phyloP scores from a whole-genome alignment of 2,888 invertebrate genomes.

The Bunonema sp. region DNA sequence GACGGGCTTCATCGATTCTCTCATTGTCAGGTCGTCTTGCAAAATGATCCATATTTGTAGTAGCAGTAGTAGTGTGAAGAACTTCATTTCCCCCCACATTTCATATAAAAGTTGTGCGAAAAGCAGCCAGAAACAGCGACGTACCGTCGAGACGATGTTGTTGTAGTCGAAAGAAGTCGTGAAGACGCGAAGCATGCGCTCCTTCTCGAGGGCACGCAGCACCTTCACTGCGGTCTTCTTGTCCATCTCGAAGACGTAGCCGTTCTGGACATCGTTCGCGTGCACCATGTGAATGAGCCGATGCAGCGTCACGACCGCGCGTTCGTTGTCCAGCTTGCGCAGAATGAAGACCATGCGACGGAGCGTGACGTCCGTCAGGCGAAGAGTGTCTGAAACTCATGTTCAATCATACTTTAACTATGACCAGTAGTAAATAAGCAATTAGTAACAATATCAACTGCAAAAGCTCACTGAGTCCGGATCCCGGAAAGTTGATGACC shows the following conservation, averaged over 20 bases:
- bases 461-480: conserved; percentile 21
- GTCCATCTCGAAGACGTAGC: conserved; percentile 33
- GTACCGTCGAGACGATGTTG: no score
- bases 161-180: conserved; percentile 2
- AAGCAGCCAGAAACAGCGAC: no score
- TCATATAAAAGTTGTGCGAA: no score
- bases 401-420: not conserved
- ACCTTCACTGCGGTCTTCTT: conserved; percentile 34
- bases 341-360: conserved; percentile 18
- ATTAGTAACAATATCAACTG: conserved; percentile 2
- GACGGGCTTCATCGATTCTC: no score
- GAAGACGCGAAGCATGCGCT: conserved; percentile 11
- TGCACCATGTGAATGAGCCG: conserved; percentile 15
- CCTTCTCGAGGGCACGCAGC: conserved; percentile 18
- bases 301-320: conserved; percentile 24
- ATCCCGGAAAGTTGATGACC: conserved; percentile 31
- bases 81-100: not conserved
- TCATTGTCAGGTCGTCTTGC: no score
- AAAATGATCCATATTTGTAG: no score
- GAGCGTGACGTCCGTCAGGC: conserved; percentile 30
- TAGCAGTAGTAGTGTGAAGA: conserved; percentile 4
- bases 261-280: conserved; percentile 15
- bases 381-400: conserved; percentile 19
- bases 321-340: conserved; percentile 7
- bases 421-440: not conserved